Evolutionary conservation across 2,888 invertebrate species (phyloP).

Genomic region (Ptychoptera albimana): DNA sequence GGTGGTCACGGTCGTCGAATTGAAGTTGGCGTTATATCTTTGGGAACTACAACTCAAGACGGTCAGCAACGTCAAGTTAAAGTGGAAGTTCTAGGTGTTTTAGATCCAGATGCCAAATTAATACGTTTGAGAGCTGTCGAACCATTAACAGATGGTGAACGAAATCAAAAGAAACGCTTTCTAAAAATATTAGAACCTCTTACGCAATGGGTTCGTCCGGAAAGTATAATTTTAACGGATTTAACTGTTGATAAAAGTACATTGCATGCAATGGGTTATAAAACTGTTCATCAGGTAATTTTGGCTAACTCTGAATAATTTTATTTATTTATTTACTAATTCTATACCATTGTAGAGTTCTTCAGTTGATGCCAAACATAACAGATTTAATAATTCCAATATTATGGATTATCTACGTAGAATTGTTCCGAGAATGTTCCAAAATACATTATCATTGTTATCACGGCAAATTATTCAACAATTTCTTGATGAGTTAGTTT

Average conservation of each 20-base stretch:
- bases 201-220: slow-evolving; percentile 60
- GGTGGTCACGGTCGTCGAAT: slow-evolving; percentile 57
- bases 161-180: slow-evolving; percentile 65
- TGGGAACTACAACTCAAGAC: slow-evolving; percentile 72
- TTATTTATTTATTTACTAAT: slow-evolving; percentile 14
- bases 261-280: slow-evolving; percentile 61
- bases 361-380: slow-evolving; percentile 28
- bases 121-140: slow-evolving; percentile 70
- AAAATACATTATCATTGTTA: slow-evolving; percentile 67
- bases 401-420: slow-evolving; percentile 78
- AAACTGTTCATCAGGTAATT: slow-evolving; percentile 48
- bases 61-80: slow-evolving; percentile 64
- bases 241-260: slow-evolving; percentile 70
- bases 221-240: slow-evolving; percentile 65
- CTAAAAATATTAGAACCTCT: slow-evolving; percentile 69
- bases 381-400: slow-evolving; percentile 55
- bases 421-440: slow-evolving; percentile 81
- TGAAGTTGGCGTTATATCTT: slow-evolving; percentile 70
- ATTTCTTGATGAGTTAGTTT: slow-evolving; percentile 75
- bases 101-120: slow-evolving; percentile 56
- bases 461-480: slow-evolving; percentile 79
- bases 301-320: slow-evolving; percentile 5
- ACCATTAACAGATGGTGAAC: slow-evolving; percentile 60
- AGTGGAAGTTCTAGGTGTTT: slow-evolving; percentile 72
- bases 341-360: slow-evolving; percentile 26